phyloP scores from a whole-genome alignment of 2,888 invertebrate species.

The Eupsilia transversa region DNA sequence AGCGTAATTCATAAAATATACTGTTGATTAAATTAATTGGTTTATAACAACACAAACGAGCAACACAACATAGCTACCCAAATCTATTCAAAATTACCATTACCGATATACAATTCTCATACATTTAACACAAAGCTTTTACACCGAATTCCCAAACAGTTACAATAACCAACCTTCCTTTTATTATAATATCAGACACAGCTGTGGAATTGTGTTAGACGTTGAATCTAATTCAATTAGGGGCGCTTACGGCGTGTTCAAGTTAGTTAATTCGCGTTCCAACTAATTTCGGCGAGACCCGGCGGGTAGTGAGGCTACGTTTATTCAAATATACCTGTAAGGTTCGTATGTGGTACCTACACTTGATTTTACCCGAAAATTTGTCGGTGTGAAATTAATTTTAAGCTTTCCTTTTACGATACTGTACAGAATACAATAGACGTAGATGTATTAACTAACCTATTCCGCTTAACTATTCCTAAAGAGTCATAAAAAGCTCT shows the following conservation, averaged over 20 bases:
- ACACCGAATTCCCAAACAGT: neutral
- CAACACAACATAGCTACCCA: neutral
- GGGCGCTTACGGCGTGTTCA: constrained; percentile 30
- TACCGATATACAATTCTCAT: neutral
- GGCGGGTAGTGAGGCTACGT: neutral
- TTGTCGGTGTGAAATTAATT: neutral
- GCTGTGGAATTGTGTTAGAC: constrained; percentile 22
- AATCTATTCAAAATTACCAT: constrained; percentile 19
- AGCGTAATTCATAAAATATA: no score
- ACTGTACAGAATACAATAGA: no score
- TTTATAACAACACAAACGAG: no score
- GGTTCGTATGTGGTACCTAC: neutral
- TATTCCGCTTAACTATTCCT: no score
- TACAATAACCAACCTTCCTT: constrained; percentile 7
- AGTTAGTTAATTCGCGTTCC: constrained; percentile 37
- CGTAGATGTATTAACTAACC: no score
- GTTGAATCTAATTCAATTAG: constrained; percentile 38
- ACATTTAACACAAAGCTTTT: constrained; percentile 11
- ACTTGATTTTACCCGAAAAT: neutral
- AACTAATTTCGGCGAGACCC: constrained; percentile 24
- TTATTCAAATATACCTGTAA: neutral
- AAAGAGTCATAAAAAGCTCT: no score
- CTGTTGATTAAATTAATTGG: no score
- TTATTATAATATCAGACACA: constrained; percentile 39
- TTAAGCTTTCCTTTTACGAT: neutral